Percentiles rank a stretch among this genome's conserved stretches.
These are phyloP conservation scores for Trigoniulus corallinus DNA, from an alignment of 1,140 invertebrate genomes.

Conservation along the genomic window DNA sequence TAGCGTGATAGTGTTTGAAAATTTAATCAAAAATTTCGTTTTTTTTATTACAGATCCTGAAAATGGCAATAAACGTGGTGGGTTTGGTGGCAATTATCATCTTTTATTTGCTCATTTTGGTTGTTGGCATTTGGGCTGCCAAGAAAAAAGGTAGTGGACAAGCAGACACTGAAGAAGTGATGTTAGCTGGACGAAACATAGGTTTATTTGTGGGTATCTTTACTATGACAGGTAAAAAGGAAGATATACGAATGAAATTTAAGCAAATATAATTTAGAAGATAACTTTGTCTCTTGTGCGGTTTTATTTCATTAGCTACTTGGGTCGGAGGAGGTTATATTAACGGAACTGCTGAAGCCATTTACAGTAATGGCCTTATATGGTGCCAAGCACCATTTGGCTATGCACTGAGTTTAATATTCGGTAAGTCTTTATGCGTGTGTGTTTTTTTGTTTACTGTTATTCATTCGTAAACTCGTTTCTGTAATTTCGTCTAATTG, in stretches of 20 bases:
- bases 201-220: conserved; percentile 93
- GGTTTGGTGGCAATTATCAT: conserved; percentile 81
- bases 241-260: not conserved
- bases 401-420: conserved; percentile 82
- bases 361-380: conserved; percentile 75
- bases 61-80: conserved; percentile 51
- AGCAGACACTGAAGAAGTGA: conserved; percentile 80
- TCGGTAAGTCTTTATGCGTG: too few species aligned
- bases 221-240: conserved; percentile 78
- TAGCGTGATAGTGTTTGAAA: too few species aligned
- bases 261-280: not conserved
- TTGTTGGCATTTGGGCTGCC: conserved; percentile 87
- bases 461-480: not conserved
- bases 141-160: conserved; percentile 70
- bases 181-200: conserved; percentile 89
- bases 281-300: not conserved
- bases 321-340: conserved; percentile 99
- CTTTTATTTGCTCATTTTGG: conserved; percentile 83
- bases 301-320: conserved; percentile 44
- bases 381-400: conserved; percentile 97
- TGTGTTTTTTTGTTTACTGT: too few species aligned
- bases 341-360: conserved; percentile 92
- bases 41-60: too few species aligned
- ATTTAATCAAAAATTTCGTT: too few species aligned
- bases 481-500: not conserved